phyloP scores from a whole-genome alignment of 1,140 invertebrate genomes.

The Oryctes rhinoceros region DNA sequence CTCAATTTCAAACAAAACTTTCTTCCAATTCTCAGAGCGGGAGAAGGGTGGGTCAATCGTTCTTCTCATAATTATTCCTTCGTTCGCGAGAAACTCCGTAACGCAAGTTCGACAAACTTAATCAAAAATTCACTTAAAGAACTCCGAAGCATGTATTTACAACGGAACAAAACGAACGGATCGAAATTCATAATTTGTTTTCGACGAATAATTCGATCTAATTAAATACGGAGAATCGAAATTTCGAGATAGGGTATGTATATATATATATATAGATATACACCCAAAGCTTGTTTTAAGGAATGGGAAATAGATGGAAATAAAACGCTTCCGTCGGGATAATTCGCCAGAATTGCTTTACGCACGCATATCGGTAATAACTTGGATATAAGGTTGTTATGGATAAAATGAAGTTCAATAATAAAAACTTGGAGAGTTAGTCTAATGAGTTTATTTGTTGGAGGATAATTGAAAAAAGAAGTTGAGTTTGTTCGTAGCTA shows the following conservation, averaged over 20 bases:
- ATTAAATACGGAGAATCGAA: constrained; percentile 16
- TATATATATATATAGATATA: neutral
- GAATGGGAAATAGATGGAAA: neutral
- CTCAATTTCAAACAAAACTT: no score
- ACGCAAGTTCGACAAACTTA: constrained; percentile 20
- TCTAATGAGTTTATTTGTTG: no score
- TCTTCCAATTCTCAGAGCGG: no score
- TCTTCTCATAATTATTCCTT: constrained; percentile 13
- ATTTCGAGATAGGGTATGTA: neutral
- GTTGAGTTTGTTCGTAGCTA: no score
- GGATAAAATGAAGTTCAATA: no score
- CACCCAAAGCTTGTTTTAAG: neutral
- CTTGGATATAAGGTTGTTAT: no score
- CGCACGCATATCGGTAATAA: constrained; percentile 1
- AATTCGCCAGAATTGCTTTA: neutral
- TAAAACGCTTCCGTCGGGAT: neutral
- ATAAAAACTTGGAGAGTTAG: no score
- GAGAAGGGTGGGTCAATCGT: neutral
- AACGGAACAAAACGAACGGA: neutral
- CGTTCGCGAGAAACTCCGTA: constrained; percentile 11
- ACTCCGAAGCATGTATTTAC: neutral
- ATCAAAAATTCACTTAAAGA: constrained; percentile 27
- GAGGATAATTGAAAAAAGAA: no score
- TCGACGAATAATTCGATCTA: constrained; percentile 13
- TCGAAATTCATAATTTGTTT: constrained; percentile 35